These are phyloP conservation scores for Dermochelys coriacea DNA, from an alignment of 2,797 vertebrate genomes.

Conservation along the genomic window DNA sequence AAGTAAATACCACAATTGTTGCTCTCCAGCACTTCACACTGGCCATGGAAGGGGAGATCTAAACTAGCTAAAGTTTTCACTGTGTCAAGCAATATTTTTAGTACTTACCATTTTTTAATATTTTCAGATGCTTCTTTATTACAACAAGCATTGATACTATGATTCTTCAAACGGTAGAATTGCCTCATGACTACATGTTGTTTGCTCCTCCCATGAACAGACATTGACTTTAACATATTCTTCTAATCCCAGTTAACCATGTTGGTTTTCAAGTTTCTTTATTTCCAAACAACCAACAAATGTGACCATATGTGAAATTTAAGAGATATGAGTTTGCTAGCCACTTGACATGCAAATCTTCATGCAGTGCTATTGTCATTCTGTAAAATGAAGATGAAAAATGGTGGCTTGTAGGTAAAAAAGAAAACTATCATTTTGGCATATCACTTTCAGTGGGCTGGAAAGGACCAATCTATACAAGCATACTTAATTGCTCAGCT, in stretches of 20 bases:
- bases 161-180: neutral
- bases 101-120: neutral
- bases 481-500: neutral
- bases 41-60: neutral
- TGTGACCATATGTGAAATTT: neutral
- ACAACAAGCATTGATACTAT: neutral
- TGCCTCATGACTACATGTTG: neutral
- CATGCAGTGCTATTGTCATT: neutral
- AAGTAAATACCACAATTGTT: neutral
- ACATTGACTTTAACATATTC: neutral
- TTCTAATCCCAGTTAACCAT: neutral
- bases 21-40: neutral
- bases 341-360: neutral
- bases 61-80: neutral
- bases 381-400: neutral
- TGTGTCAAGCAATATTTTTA: neutral
- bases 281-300: neutral
- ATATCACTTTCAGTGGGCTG: neutral
- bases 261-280: neutral
- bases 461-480: neutral
- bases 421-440: neutral
- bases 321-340: neutral
- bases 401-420: neutral
- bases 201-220: neutral
- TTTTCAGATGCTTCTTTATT: neutral